Evolutionary conservation across 2,113 vertebrate genomes (phyloP).

Genomic region (Cercocebus atys): DNA sequence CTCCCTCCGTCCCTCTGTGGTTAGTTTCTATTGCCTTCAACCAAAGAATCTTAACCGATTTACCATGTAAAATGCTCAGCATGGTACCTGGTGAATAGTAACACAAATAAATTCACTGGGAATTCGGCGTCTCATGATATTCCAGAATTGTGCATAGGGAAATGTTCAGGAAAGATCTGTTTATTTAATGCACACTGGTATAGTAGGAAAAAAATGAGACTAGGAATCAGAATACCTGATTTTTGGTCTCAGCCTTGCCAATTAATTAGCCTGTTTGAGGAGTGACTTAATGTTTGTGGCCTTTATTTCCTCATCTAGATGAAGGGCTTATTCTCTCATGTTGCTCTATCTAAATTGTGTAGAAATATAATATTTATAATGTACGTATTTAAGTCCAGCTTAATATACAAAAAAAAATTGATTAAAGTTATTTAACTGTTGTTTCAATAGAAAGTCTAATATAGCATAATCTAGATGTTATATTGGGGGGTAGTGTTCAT

Average conservation of each 20-base stretch:
- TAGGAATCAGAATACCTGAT: neutral
- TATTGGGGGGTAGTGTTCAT: neutral
- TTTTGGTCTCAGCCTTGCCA: neutral
- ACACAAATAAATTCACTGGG: neutral
- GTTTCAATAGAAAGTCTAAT: neutral
- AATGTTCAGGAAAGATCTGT: neutral
- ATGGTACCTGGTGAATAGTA: neutral
- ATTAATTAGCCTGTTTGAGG: neutral
- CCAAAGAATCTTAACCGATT: neutral
- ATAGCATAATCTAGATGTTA: neutral
- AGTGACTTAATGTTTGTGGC: neutral
- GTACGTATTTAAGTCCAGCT: neutral
- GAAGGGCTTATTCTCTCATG: neutral
- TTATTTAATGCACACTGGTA: neutral
- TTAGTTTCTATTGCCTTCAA: neutral
- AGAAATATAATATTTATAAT: conserved; percentile 10
- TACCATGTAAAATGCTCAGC: neutral
- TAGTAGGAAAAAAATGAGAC: neutral
- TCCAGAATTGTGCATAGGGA: neutral
- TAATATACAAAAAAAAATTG: neutral
- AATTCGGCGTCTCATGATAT: neutral
- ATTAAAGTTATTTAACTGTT: conserved; percentile 18
- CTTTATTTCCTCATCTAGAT: neutral
- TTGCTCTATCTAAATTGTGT: neutral
- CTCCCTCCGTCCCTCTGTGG: neutral